These are phyloP conservation scores for Chaetogeoica ovagalla DNA, from an alignment of 2,888 invertebrate genomes.

Conservation along the genomic window DNA sequence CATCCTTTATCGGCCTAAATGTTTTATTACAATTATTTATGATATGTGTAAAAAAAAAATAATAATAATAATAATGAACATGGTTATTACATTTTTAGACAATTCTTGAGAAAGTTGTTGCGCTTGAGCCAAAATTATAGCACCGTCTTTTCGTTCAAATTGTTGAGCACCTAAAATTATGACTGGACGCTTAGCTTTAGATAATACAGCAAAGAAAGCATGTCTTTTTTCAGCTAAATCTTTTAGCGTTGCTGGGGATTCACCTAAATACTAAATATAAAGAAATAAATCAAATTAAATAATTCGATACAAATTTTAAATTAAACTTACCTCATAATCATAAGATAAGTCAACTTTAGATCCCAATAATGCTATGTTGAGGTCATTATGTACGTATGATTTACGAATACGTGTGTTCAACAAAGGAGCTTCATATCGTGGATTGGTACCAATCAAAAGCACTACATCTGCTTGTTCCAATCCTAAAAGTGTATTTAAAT, in stretches of 20 bases:
- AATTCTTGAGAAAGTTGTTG: constrained; percentile 68
- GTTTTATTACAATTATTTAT: not conserved
- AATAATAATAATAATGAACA: not conserved
- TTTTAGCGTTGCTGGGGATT: constrained; percentile 72
- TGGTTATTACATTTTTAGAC: constrained; percentile 29
- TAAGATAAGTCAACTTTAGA: constrained; percentile 91
- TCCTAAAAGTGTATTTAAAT: constrained; percentile 61
- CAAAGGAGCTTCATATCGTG: constrained; percentile 94
- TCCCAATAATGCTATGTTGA: constrained; percentile 80
- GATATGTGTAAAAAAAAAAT: not conserved
- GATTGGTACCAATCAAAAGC: constrained; percentile 93
- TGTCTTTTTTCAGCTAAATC: constrained; percentile 75
- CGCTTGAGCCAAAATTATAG: constrained; percentile 73
- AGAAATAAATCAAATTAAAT: not conserved
- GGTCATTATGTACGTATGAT: constrained; percentile 91
- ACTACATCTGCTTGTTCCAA: constrained; percentile 93
- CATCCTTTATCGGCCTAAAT: constrained; percentile 61
- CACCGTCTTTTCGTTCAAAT: constrained; percentile 77
- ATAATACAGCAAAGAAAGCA: constrained; percentile 70
- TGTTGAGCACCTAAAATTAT: constrained; percentile 89
- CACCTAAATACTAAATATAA: constrained; percentile 75
- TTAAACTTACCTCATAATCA: constrained; percentile 71
- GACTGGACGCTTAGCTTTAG: constrained; percentile 81
- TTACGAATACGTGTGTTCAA: constrained; percentile 95
- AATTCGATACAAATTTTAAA: constrained; percentile 14